Evolutionary conservation across 1,140 invertebrate genomes (phyloP).

Genomic region (Hyles euphorbiae): DNA sequence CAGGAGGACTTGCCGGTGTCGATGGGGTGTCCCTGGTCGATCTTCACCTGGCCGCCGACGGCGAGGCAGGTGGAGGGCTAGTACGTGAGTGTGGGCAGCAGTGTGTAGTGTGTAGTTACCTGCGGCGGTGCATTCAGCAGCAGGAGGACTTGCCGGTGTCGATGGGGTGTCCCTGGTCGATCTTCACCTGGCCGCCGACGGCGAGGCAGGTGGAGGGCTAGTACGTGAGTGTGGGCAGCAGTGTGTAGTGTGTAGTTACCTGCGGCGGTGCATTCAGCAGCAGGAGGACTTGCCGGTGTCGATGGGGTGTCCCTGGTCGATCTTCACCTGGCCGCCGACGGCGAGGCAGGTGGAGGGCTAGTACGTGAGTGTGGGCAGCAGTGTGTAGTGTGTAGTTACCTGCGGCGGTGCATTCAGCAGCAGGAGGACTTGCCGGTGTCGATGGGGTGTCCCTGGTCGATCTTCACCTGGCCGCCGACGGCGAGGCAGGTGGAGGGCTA

Average conservation of each 20-base stretch:
- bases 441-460: slow-evolving; percentile 89
- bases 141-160: slow-evolving; percentile 89
- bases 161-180: slow-evolving; percentile 89
- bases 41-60: slow-evolving; percentile 86
- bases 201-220: slow-evolving; percentile 82
- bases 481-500: slow-evolving; percentile 82
- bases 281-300: slow-evolving; percentile 89
- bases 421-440: slow-evolving; percentile 89
- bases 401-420: slow-evolving; percentile 81
- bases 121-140: slow-evolving; percentile 81
- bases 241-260: not conserved
- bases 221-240: not conserved
- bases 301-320: slow-evolving; percentile 89
- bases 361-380: not conserved
- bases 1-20: slow-evolving; percentile 89
- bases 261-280: slow-evolving; percentile 81
- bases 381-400: not conserved
- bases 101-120: not conserved
- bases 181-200: slow-evolving; percentile 86
- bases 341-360: slow-evolving; percentile 82
- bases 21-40: slow-evolving; percentile 89
- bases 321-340: slow-evolving; percentile 86
- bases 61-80: slow-evolving; percentile 82
- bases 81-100: not conserved
- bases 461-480: slow-evolving; percentile 86